phyloP scores from a whole-genome alignment of 2,888 invertebrate genomes.

The Pammene fasciana region DNA sequence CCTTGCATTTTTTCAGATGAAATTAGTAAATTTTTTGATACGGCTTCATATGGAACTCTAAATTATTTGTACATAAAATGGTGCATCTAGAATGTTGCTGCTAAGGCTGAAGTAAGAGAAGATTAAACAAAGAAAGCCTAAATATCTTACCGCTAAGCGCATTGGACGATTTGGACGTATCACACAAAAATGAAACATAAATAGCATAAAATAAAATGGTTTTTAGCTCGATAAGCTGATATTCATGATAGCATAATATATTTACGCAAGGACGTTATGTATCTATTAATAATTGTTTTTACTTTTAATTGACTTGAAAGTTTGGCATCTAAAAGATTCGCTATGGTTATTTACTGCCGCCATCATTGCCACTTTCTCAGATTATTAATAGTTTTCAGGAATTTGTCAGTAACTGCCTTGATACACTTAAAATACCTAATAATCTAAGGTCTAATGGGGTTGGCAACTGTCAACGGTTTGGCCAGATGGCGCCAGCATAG shows the following conservation, averaged over 20 bases:
- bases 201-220: neutral
- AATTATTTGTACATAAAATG: conserved; percentile 32
- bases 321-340: too few species aligned
- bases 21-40: too few species aligned
- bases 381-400: neutral
- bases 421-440: too few species aligned
- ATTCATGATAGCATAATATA: neutral
- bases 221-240: neutral
- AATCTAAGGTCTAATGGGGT: too few species aligned
- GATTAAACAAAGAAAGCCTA: neutral
- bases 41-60: neutral
- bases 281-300: too few species aligned
- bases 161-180: conserved; percentile 4
- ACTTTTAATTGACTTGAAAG: too few species aligned
- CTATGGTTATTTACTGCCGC: too few species aligned
- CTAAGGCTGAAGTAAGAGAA: neutral
- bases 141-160: conserved; percentile 19
- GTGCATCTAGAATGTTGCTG: conserved; percentile 21
- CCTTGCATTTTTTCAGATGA: too few species aligned
- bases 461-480: too few species aligned
- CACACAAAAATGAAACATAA: conserved; percentile 11
- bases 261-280: too few species aligned
- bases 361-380: too few species aligned
- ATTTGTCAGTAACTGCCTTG: neutral
- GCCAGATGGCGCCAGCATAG: too few species aligned